Conservation (phyloP, 2,113 vertebrate species). For the Athene noctua region DNA sequence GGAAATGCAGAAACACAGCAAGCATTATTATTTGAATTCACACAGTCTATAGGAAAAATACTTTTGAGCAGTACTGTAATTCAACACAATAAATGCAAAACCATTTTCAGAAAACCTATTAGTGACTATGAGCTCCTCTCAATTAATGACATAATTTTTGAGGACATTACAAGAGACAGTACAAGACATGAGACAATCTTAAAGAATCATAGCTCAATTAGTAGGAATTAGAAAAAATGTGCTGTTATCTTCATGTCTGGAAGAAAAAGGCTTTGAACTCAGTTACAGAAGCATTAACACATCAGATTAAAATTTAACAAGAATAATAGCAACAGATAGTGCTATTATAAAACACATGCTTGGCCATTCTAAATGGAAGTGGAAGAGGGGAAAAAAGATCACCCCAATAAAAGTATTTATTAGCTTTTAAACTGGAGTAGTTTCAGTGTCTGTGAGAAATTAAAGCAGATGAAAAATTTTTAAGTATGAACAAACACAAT, state of each 20-base stretch:
- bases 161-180: neutral
- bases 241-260: neutral
- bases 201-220: slow-evolving; percentile 21
- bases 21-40: neutral
- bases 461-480: neutral
- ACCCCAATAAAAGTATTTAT: neutral
- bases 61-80: neutral
- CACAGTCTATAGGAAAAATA: neutral
- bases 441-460: neutral
- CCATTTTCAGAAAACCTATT: neutral
- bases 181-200: neutral
- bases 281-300: neutral
- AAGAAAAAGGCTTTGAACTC: neutral
- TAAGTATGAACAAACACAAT: neutral
- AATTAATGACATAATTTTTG: neutral
- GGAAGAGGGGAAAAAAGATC: neutral
- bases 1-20: neutral
- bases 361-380: neutral
- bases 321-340: neutral
- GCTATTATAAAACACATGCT: neutral
- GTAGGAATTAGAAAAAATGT: neutral
- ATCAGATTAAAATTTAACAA: neutral
- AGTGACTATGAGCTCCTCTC: neutral
- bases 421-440: neutral
- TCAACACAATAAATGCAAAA: neutral